Percentiles rank a stretch among this genome's conserved stretches.
Conservation (phyloP, 2,113 vertebrate genomes). For the Neogale vison region DNA sequence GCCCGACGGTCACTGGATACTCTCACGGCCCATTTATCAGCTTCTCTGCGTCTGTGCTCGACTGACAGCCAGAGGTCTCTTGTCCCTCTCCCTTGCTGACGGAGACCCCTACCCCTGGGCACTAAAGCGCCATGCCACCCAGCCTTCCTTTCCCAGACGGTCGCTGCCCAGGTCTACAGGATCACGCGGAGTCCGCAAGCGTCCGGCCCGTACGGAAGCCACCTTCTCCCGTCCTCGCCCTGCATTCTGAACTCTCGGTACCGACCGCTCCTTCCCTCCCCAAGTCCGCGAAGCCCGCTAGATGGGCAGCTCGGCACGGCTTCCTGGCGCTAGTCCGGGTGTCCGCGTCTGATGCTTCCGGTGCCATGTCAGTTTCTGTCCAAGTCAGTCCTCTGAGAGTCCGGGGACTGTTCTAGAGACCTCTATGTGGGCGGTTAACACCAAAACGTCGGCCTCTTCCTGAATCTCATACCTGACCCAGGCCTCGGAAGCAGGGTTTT, state of each 20-base stretch:
- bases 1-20: background rate
- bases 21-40: accelerated
- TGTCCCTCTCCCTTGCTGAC: background rate
- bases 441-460: background rate
- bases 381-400: background rate
- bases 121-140: background rate
- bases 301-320: background rate
- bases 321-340: accelerated
- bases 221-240: background rate
- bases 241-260: background rate
- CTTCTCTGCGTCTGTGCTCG: background rate
- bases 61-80: background rate
- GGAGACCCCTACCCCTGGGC: background rate
- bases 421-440: background rate
- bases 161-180: background rate
- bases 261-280: background rate
- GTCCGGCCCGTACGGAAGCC: background rate
- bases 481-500: background rate
- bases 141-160: background rate
- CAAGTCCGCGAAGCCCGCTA: background rate
- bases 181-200: too few species aligned
- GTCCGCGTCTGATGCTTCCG: background rate
- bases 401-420: background rate
- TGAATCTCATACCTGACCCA: background rate
- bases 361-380: background rate